Base-by-base conservation (phyloP, 2,113 vertebrate species). In the Varanus salvator region DNA sequence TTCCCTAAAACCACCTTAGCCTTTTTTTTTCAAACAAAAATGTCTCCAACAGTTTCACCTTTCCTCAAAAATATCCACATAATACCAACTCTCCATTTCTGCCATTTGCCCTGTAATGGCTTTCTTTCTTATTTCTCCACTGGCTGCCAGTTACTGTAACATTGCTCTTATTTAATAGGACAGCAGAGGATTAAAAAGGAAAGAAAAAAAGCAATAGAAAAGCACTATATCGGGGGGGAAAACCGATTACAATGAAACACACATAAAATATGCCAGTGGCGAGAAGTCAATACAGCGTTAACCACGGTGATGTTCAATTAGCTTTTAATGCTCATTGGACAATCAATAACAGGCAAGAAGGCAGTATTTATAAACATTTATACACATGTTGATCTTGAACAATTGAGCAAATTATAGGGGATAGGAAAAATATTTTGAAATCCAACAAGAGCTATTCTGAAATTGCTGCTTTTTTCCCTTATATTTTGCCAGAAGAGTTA, bases 391-490 rank as follows among this genome's bases (percentile, higher is more conserved):
- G 89, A 93, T 95, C 92, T 90, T 93, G 94, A 94, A 96, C 93
- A 95, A 88, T 94, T 87, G 94, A 91, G 54, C 52, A 94, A 92
- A 94, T 95, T 87, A 4, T 91, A 91, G n/a, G 95, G 93, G 92
- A 94, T 77, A 14, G 0, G 2, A 92, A 96, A 95, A 3, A 84
- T 94, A 27, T 96, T 66, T 95, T 94, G 92, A 78, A 84, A 12
- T 54, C 54, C 11, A 12, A 7, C 54, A 92, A 95, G 87, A 64
- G 21, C 60, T 19, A 64, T 19, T 15, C 60, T 19, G 38, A 44
- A 64, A 19, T 64, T 64, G 60, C 60, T 64, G 60, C 60, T 64
- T 19, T 19, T 64, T 19, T 44, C 0, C 21, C 60, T 64, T 64
- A 64, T 64, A 64, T 64, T 21, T 64, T 64, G 17, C 60, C 21